Evolutionary conservation across 2,888 invertebrate genomes (phyloP), one percentile per base, ranked within the genome.

Genomic region (Oligia strigilis): DNA sequence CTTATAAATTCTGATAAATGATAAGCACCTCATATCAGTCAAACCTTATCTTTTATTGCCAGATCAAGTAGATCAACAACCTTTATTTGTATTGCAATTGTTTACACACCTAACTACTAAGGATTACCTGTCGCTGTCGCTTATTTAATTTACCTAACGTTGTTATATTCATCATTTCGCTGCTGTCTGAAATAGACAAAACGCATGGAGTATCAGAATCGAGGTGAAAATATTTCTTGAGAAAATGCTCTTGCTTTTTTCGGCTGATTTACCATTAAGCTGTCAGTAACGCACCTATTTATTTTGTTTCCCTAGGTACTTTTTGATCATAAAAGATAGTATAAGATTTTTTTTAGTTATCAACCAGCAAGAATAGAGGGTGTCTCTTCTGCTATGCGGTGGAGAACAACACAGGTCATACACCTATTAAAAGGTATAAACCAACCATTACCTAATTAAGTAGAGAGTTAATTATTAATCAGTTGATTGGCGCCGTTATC

Each of bases 401-500:
- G 9, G 40, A 65, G 40, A 23, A 58, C 55, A 14, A 2, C 55
- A 55, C 40, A 55, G 23, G 9, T 62, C 5, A 65, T 55, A 65
- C 3, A 66, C 4, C 13, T 55, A 77, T 64, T 23, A n/a, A n/a
- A 8, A 36, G 13, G 11, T 23, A 52, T 5, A 60, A 46, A 36
- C 46, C 40, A 69, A n/a, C 62, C 14, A 70, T 69, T 66, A 64
- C 58, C 62, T 77, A 82, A 80, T 78, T 75, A 81, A 43, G 65
- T 74, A 43, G 8, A 60, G 65, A 66, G 70, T 83, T 83, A 72
- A 88, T 87, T 80, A 80, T 83, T 77, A 75, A 82, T 88, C 77
- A 82, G 86, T 77, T 49, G 83, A 88, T 86, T 82, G 77, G 43
- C 13, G 79, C 52, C 62, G 88, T 83, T 90, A 88, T 90, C 90